Percentiles rank a stretch among this genome's conserved stretches.
Conservation (phyloP, 30 jellyfish, hydroid and myxozoan species). For the Aurelia sp. region DNA sequence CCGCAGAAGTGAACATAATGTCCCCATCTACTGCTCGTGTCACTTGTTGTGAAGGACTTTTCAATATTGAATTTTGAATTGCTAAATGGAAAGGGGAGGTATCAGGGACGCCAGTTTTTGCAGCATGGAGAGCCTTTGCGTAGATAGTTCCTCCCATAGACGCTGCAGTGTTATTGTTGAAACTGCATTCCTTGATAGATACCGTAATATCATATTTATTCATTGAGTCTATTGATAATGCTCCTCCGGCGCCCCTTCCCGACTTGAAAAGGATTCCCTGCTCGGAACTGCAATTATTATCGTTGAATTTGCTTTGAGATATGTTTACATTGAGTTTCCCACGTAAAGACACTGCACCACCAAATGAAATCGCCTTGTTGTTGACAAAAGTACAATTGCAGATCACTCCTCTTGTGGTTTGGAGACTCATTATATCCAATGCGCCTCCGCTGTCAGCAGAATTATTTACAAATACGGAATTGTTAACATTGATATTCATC, state of each 20-base stretch:
- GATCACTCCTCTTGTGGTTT: background rate
- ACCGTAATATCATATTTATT: background rate
- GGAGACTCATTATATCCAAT: slow-evolving; percentile 1
- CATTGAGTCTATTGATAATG: slow-evolving; percentile 32
- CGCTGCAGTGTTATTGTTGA: slow-evolving; percentile 10
- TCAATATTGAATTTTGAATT: background rate
- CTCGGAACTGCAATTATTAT: slow-evolving; percentile 10
- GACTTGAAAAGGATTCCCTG: background rate
- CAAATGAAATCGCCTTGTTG: slow-evolving; percentile 31
- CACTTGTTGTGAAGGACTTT: background rate
- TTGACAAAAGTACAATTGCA: slow-evolving; percentile 15
- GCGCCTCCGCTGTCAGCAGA: slow-evolving; percentile 40
- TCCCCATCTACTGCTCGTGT: slow-evolving; percentile 30
- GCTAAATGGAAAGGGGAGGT: background rate
- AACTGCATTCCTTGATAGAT: background rate
- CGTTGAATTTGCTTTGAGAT: background rate
- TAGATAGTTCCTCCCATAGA: slow-evolving; percentile 42
- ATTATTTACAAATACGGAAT: slow-evolving; percentile 2
- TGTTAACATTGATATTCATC: background rate
- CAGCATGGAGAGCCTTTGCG: slow-evolving; percentile 13
- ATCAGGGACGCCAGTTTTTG: background rate
- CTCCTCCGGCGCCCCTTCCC: slow-evolving; percentile 48
- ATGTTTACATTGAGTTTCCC: background rate
- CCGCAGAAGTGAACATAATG: slow-evolving; percentile 9
- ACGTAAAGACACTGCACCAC: slow-evolving; percentile 45